Conservation (phyloP, 30 jellyfish, hydroid and myxozoan genomes). For the Hydractinia echinata region DNA sequence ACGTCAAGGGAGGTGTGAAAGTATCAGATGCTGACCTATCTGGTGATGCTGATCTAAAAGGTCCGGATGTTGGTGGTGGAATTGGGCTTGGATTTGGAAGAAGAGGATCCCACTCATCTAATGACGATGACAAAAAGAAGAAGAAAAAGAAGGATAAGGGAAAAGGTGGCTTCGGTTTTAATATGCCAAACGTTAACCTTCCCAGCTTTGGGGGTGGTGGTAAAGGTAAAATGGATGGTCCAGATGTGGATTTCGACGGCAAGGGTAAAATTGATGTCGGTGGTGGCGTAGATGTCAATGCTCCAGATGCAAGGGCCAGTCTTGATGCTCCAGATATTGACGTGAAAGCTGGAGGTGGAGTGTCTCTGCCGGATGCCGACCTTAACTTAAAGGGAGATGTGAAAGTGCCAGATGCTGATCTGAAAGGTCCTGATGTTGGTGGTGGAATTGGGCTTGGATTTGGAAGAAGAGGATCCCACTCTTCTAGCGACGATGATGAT, state of each 20-base stretch:
- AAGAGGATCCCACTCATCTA: slow-evolving; percentile 20
- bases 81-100: slow-evolving; percentile 17
- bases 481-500: no score
- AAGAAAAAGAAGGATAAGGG: slow-evolving; percentile 1
- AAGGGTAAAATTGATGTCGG: neutral
- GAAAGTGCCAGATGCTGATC: slow-evolving; percentile 25
- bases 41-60: slow-evolving; percentile 24
- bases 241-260: neutral
- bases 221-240: neutral
- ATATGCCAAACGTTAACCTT: no score
- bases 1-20: slow-evolving; percentile 2
- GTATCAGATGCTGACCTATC: no score
- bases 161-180: slow-evolving; percentile 29
- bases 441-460: slow-evolving; percentile 29
- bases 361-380: no score
- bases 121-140: slow-evolving; percentile 17
- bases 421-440: neutral
- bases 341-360: no score
- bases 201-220: neutral
- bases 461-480: no score
- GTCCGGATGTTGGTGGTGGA: slow-evolving; percentile 29
- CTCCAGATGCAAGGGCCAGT: no score
- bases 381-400: no score
- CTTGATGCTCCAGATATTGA: no score
- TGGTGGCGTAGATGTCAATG: neutral